Percentiles rank a stretch among this genome's conserved stretches.
Conservation (phyloP, 2,888 invertebrate genomes). For the Mactromeris polynyma region DNA sequence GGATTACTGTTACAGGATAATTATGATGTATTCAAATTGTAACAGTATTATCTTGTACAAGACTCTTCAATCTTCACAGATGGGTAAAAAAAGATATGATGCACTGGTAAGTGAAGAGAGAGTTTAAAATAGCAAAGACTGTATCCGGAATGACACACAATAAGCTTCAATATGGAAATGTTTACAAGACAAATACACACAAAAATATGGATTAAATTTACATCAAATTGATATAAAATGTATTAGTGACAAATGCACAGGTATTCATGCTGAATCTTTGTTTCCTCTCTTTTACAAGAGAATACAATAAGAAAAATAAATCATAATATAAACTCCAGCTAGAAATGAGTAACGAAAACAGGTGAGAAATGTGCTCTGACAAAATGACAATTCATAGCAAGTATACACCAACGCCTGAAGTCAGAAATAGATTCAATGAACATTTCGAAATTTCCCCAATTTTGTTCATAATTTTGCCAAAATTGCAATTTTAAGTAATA, state of each 20-base stretch:
- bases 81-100: no score
- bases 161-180: neutral
- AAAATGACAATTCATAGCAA: neutral
- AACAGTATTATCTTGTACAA: no score
- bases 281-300: neutral
- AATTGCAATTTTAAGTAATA: no score
- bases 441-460: neutral
- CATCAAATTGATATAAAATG: neutral
- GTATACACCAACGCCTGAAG: neutral
- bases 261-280: neutral
- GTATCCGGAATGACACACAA: neutral
- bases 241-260: slow-evolving; percentile 16
- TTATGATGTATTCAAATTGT: no score
- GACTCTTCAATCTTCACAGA: no score
- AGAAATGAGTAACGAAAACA: neutral
- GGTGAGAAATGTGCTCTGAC: neutral
- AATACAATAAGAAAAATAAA: neutral
- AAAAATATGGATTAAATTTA: neutral
- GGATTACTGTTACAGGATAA: no score
- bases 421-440: neutral
- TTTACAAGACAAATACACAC: neutral
- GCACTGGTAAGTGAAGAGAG: neutral
- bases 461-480: neutral
- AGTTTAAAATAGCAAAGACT: neutral
- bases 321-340: neutral